phyloP scores from a whole-genome alignment of 2,797 vertebrate genomes.

The Pteropus rufus region DNA sequence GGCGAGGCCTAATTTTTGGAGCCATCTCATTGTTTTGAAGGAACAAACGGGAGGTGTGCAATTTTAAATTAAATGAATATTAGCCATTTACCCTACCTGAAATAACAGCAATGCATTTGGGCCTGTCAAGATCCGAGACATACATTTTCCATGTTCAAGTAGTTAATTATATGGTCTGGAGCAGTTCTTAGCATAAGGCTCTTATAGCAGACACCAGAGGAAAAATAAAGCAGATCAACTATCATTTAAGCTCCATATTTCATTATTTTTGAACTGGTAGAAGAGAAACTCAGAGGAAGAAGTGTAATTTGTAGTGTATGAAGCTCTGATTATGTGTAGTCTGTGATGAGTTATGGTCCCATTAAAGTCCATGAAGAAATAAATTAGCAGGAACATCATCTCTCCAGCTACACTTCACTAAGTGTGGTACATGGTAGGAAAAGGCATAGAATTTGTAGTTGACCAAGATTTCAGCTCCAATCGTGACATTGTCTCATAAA shows the following conservation, averaged over 20 bases:
- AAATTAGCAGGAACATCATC: neutral
- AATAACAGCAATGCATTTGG: neutral
- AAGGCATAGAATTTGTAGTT: neutral
- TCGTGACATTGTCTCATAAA: neutral
- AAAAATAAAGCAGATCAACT: neutral
- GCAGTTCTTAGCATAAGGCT: neutral
- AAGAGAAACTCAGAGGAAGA: conserved; percentile 2
- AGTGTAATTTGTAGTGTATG: neutral
- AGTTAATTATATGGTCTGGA: neutral
- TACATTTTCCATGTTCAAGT: neutral
- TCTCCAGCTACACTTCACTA: neutral
- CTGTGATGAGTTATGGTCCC: neutral
- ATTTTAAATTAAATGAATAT: neutral
- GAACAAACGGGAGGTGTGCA: neutral
- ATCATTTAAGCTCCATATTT: neutral
- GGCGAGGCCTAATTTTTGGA: neutral
- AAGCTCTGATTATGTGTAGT: neutral
- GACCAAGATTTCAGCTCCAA: neutral
- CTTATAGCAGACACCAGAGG: neutral
- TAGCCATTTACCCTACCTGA: neutral
- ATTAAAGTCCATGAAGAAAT: neutral
- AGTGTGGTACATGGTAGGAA: neutral
- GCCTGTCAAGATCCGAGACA: neutral
- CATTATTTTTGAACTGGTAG: neutral
- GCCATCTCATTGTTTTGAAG: neutral